A percentile compares a stretch with the other conserved stretches of the same genome.
Evolutionary conservation across 2,888 invertebrate genomes (phyloP).

Genomic region (Troides aeacus): DNA sequence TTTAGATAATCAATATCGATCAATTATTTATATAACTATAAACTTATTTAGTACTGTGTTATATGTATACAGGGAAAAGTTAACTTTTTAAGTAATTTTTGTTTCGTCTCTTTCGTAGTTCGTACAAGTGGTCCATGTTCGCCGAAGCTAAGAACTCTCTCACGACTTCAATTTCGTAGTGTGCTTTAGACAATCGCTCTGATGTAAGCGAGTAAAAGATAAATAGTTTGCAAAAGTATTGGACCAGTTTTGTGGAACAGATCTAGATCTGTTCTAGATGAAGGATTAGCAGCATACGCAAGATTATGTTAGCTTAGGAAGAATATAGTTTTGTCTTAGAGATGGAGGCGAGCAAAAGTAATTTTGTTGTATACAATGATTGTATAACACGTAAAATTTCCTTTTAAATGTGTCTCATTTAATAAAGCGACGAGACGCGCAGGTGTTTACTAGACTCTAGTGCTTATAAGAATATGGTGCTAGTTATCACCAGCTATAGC

Average conservation of each 20-base stretch:
- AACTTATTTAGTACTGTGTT: too few relatives aligned
- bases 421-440: too few relatives aligned
- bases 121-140: slow-evolving; percentile 13
- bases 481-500: too few relatives aligned
- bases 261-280: not conserved
- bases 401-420: too few relatives aligned
- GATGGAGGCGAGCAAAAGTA: too few relatives aligned
- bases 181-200: slow-evolving; percentile 8
- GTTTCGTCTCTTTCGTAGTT: not conserved
- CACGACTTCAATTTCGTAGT: slow-evolving; percentile 25
- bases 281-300: too few relatives aligned
- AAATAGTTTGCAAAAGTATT: slow-evolving; percentile 21
- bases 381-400: too few relatives aligned
- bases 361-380: too few relatives aligned
- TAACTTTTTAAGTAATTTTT: slow-evolving; percentile 6
- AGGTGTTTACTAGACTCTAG: too few relatives aligned
- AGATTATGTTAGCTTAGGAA: not conserved
- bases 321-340: not conserved
- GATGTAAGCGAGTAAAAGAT: not conserved
- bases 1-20: too few relatives aligned
- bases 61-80: slow-evolving; percentile 3
- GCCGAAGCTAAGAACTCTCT: slow-evolving; percentile 17
- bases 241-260: not conserved
- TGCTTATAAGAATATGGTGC: too few relatives aligned
- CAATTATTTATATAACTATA: too few relatives aligned